These are phyloP conservation scores for Trachythela sp. DNA, from an alignment of 64 coral and sea anemone species.

Conservation along the genomic window DNA sequence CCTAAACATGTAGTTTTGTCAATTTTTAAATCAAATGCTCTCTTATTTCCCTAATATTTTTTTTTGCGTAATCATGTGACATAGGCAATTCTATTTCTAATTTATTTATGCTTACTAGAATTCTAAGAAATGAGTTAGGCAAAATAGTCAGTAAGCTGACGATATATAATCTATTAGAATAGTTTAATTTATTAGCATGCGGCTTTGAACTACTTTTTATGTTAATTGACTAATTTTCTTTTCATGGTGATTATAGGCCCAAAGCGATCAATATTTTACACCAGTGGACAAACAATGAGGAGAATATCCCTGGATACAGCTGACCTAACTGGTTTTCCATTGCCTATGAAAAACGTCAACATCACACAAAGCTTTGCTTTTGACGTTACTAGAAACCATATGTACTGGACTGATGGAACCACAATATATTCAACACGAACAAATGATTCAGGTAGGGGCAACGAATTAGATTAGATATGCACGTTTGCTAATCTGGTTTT, in stretches of 20 bases:
- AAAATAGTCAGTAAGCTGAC: too few relatives aligned
- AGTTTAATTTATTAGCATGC: neutral
- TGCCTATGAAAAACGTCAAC: neutral
- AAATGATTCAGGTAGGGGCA: neutral
- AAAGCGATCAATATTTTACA: neutral
- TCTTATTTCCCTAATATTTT: too few relatives aligned
- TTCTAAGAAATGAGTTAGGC: too few relatives aligned
- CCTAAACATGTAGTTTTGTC: too few relatives aligned
- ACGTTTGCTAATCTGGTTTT: too few relatives aligned
- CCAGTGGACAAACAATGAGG: neutral
- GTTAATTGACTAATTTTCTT: neutral
- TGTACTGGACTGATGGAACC: slow-evolving; percentile 8
- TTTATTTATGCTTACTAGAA: too few relatives aligned
- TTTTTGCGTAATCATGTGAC: too few relatives aligned
- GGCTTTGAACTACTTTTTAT: neutral
- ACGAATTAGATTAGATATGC: too few relatives aligned
- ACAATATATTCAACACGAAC: neutral
- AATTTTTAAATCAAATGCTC: too few relatives aligned
- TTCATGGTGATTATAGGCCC: neutral
- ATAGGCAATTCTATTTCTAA: too few relatives aligned
- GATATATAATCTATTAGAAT: too few relatives aligned
- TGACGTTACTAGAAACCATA: too few relatives aligned
- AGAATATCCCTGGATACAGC: neutral
- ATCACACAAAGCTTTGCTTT: neutral
- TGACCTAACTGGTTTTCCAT: neutral